Conservation (phyloP, 1,140 invertebrate genomes). For the Drosophila lini region DNA sequence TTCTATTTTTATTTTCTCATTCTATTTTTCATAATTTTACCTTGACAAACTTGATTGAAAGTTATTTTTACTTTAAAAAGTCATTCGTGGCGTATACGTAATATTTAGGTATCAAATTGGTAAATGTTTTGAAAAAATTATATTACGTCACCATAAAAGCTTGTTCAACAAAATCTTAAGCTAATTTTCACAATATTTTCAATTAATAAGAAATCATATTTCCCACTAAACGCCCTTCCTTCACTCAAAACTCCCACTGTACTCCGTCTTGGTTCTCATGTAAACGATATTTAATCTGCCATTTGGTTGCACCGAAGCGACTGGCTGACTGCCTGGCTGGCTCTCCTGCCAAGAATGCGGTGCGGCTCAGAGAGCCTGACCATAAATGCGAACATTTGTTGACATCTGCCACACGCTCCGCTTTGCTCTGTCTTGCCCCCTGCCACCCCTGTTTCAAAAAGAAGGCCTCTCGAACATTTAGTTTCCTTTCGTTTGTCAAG, state of each 20-base stretch:
- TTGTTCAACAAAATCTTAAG: background rate
- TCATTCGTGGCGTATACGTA: background rate
- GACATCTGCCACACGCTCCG: slow-evolving; percentile 75
- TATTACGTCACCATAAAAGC: background rate
- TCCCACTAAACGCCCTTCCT: background rate
- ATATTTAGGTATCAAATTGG: background rate
- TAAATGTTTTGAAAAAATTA: too few species aligned
- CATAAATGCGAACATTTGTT: slow-evolving; percentile 71
- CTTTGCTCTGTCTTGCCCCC: background rate
- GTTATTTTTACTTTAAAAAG: background rate
- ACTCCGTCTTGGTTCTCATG: slow-evolving; percentile 29
- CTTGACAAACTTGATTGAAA: background rate
- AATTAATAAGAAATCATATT: background rate
- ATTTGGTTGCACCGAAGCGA: slow-evolving; percentile 50
- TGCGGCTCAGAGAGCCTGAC: slow-evolving; percentile 36
- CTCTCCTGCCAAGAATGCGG: slow-evolving; percentile 55
- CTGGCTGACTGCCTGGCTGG: background rate
- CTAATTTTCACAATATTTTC: background rate
- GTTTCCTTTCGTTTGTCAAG: slow-evolving; percentile 51
- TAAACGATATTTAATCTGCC: slow-evolving; percentile 71
- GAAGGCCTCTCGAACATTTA: background rate
- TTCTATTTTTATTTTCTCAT: too few species aligned
- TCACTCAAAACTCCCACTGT: slow-evolving; percentile 8
- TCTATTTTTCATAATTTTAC: too few species aligned
- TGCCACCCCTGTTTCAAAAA: background rate